phyloP scores from a whole-genome alignment of 1,140 invertebrate genomes.

The Anoplophora glabripennis region DNA sequence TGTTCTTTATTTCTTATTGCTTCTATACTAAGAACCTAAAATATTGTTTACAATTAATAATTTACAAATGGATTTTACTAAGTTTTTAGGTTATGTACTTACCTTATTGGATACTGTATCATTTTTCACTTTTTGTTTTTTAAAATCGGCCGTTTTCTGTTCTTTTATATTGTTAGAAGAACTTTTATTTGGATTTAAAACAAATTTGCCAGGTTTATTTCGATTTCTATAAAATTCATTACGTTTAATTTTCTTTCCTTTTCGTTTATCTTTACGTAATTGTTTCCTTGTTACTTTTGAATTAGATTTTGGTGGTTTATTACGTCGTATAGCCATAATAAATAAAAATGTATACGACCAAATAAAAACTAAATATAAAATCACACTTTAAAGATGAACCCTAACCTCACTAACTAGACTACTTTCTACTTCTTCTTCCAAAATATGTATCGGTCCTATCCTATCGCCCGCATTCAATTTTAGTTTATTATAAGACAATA shows the following conservation, averaged over 20 bases:
- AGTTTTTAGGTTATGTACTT: too few species aligned
- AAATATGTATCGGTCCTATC: too few species aligned
- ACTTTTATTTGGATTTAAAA: slow-evolving; percentile 27
- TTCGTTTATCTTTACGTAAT: slow-evolving; percentile 58
- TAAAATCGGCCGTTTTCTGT: slow-evolving; percentile 36
- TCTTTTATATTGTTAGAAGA: slow-evolving; percentile 19
- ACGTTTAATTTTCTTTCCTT: slow-evolving; percentile 56
- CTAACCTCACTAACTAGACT: too few species aligned
- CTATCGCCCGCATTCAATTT: too few species aligned
- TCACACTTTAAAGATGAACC: too few species aligned
- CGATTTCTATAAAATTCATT: slow-evolving; percentile 50
- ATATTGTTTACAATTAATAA: too few species aligned
- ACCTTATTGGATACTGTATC: slow-evolving; percentile 21
- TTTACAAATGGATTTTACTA: too few species aligned
- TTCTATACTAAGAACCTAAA: slow-evolving; percentile 33
- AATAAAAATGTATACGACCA: too few species aligned
- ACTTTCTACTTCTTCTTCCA: too few species aligned
- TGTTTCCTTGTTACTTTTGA: slow-evolving; percentile 54
- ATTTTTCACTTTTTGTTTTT: slow-evolving; percentile 34
- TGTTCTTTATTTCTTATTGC: slow-evolving; percentile 48
- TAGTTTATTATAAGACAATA: too few species aligned
- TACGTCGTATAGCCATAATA: background rate
- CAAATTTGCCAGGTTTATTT: slow-evolving; percentile 33
- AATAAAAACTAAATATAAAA: too few species aligned
- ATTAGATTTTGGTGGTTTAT: background rate